These are phyloP conservation scores for Cerceris ruficornis DNA, from an alignment of 2,888 invertebrate species.

Conservation along the genomic window DNA sequence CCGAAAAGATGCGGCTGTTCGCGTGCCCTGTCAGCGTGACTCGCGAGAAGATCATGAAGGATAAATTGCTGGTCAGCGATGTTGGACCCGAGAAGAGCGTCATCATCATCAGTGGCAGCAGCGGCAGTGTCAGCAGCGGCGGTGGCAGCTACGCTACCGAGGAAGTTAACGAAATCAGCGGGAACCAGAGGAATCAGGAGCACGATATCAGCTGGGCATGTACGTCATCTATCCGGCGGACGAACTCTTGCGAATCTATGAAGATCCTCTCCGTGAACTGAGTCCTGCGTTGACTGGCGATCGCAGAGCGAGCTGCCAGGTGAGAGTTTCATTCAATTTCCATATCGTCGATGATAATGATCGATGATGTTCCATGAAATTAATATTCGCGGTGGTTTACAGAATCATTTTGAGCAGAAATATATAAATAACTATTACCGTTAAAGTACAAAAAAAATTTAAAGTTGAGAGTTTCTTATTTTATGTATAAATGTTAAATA, in stretches of 20 bases:
- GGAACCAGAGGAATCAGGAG: conserved; percentile 19
- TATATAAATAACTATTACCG: too few species aligned
- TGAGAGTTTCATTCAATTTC: conserved; percentile 19
- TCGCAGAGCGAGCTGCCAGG: conserved; percentile 36
- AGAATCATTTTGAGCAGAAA: too few species aligned
- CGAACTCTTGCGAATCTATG: conserved; percentile 78
- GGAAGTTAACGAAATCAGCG: conserved; percentile 20
- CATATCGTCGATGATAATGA: conserved; percentile 15
- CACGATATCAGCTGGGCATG: conserved; percentile 71
- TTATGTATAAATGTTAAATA: too few species aligned
- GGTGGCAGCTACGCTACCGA: conserved; percentile 35
- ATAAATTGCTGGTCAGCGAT: conserved; percentile 72
- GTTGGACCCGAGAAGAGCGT: conserved; percentile 65
- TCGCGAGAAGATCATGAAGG: conserved; percentile 58
- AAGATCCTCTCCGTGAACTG: conserved; percentile 67
- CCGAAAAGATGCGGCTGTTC: conserved; percentile 59
- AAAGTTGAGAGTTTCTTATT: too few species aligned
- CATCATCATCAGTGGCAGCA: conserved; percentile 42
- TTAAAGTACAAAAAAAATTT: too few species aligned
- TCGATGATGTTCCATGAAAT: too few species aligned
- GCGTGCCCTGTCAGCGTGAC: conserved; percentile 45
- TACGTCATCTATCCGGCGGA: conserved; percentile 80
- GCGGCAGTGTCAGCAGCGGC: conserved; percentile 7
- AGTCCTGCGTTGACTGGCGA: conserved; percentile 51
- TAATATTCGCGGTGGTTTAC: too few species aligned